Percentiles rank a stretch among this genome's conserved stretches.
These are phyloP conservation scores for Acrocera orbiculus DNA, from an alignment of 2,888 invertebrate species.

Conservation along the genomic window DNA sequence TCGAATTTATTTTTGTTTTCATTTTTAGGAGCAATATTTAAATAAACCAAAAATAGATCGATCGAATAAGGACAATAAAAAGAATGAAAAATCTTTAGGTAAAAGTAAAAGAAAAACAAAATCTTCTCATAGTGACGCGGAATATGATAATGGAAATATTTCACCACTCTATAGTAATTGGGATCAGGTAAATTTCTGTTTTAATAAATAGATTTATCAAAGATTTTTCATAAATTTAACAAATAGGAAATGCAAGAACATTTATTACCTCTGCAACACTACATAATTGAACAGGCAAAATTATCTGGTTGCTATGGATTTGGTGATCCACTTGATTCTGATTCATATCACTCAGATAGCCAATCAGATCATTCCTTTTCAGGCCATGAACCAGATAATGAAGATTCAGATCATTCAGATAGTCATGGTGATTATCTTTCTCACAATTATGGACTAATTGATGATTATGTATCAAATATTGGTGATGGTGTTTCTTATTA, in stretches of 20 bases:
- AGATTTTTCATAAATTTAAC: not conserved
- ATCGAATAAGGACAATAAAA: conserved; percentile 11
- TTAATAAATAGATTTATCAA: not conserved
- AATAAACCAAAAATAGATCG: conserved; percentile 34
- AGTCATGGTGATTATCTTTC: conserved; percentile 42
- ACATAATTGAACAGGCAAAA: conserved; percentile 72
- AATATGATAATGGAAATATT: conserved; percentile 40
- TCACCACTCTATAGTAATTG: conserved; percentile 56
- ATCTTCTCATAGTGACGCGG: conserved; percentile 29
- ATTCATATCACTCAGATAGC: conserved; percentile 63
- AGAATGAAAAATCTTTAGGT: conserved; percentile 12
- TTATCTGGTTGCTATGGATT: conserved; percentile 47
- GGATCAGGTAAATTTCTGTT: conserved; percentile 33
- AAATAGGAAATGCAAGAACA: conserved; percentile 45
- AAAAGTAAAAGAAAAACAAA: conserved; percentile 14
- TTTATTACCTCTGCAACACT: conserved; percentile 67
- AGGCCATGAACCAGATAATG: conserved; percentile 58
- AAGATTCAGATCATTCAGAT: conserved; percentile 57
- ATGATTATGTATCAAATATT: conserved; percentile 25
- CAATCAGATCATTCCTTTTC: conserved; percentile 46
- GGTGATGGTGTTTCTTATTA: conserved; percentile 43
- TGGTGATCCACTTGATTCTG: conserved; percentile 50
- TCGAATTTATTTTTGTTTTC: too few relatives aligned
- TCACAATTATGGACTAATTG: conserved; percentile 35
- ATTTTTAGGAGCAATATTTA: conserved; percentile 13